Evolutionary conservation across 30 jellyfish, hydroid and myxozoan species (phyloP).

Genomic region (Aurelia sp.): DNA sequence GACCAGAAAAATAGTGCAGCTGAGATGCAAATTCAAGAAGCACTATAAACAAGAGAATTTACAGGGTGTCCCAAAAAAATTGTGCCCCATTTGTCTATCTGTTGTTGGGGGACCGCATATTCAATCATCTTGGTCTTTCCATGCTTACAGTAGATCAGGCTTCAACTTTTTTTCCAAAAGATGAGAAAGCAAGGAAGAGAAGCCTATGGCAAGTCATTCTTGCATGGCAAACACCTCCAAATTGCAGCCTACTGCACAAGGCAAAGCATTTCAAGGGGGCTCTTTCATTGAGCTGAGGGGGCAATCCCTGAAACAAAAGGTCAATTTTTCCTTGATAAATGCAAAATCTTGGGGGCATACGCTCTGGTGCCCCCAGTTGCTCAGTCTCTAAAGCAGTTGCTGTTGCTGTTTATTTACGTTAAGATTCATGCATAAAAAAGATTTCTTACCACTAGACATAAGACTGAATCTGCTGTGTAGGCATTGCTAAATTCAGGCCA

Average conservation of each 20-base stretch:
- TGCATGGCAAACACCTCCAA: too few species aligned
- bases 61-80: not conserved
- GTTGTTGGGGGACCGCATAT: too few species aligned
- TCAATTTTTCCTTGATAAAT: too few species aligned
- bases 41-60: not conserved
- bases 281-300: too few species aligned
- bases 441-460: slow-evolving; percentile 45
- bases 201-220: too few species aligned
- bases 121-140: too few species aligned
- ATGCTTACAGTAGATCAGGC: not conserved
- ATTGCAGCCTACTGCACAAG: too few species aligned
- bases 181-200: too few species aligned
- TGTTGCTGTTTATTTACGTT: not conserved
- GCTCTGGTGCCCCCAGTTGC: too few species aligned
- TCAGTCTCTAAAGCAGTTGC: not conserved
- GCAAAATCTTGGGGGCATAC: too few species aligned
- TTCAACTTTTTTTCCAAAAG: too few species aligned
- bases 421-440: not conserved
- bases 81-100: too few species aligned
- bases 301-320: not conserved
- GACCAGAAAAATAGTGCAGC: not conserved
- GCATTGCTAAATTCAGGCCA: slow-evolving; percentile 12
- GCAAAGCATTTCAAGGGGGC: not conserved
- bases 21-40: not conserved
- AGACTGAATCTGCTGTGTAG: slow-evolving; percentile 30